These are phyloP conservation scores for Burhinus oedicnemus DNA, from an alignment of 2,113 vertebrate genomes.

Conservation along the genomic window DNA sequence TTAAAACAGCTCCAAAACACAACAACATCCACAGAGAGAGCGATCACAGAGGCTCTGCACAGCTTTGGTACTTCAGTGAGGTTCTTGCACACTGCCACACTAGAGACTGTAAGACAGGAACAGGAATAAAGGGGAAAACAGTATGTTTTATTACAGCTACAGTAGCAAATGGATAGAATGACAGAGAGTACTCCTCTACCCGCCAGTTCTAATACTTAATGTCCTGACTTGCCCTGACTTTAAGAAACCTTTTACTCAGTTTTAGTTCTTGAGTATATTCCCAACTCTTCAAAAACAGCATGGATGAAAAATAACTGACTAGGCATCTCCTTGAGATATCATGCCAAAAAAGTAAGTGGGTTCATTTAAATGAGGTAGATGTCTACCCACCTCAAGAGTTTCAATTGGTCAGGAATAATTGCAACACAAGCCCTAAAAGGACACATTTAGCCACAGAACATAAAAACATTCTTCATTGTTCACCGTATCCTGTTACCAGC, in stretches of 20 bases:
- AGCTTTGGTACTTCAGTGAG: not conserved
- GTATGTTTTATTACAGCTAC: not conserved
- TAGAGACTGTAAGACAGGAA: not conserved
- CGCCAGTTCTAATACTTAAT: not conserved
- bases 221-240: not conserved
- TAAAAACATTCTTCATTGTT: constrained; percentile 26
- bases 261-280: not conserved
- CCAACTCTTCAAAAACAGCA: not conserved
- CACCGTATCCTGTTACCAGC: constrained; percentile 40
- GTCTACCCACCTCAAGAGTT: not conserved
- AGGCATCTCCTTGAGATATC: not conserved
- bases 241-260: not conserved
- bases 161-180: not conserved
- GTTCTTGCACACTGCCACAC: not conserved
- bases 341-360: not conserved
- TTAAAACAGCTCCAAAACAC: not conserved
- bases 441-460: not conserved
- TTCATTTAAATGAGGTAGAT: not conserved
- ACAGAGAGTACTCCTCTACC: not conserved
- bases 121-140: not conserved
- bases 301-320: not conserved
- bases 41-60: not conserved
- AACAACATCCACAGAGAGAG: not conserved
- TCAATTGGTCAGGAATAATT: not conserved
- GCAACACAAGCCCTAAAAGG: constrained; percentile 54